Base-by-base conservation (phyloP, 2,888 invertebrate species). In the Volucella inflata region DNA sequence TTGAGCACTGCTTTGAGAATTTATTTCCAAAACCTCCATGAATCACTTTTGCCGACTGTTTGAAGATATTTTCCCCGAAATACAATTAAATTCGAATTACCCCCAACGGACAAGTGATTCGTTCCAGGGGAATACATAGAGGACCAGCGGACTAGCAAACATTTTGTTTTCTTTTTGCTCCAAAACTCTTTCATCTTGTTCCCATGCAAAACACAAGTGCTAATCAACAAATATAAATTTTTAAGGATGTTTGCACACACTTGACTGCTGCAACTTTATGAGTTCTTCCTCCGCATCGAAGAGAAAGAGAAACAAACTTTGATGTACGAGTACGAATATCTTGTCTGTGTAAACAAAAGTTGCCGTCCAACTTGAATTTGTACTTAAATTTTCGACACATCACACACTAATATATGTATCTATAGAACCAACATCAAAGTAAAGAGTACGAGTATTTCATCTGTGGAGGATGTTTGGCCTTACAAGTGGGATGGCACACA, bases 181-280 rank as follows among this genome's bases (percentile, higher is more conserved):
- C 59, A 57, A 21, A 21, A 21, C 50, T 57, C 70, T 60, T 84
- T 75, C 64, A 78, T 68, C 16, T 60, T 42, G 16, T 12, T n/a
- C 12, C 12, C 46, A 78, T 62, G 50, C 50, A 50, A 50, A 76
- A 51, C 51, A 65, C 60, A 55, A 84, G 84, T 76, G 76, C 79
- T 85, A 80, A 85, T 80, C 75, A 85, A 62, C 75, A 79, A 80
- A 67, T 80, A 72, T 85, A 60, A 79, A 85, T 57, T 78, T 85
- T 85, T 38, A 79, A 68, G 71, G 79, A 59, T 76, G 75, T 79
- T 75, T 80, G 76, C 68, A 76, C 21, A 21, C 71, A 60, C 71
- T 76, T 76, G 44, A 68, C 55, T 60, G 65, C 70, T 75, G 62
- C 65, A 75, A 48, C 55, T 74, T 65, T 36, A 67, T 67, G 71